Base-by-base conservation (phyloP, 2,888 invertebrate genomes). In the Epistrophe grossulariae region DNA sequence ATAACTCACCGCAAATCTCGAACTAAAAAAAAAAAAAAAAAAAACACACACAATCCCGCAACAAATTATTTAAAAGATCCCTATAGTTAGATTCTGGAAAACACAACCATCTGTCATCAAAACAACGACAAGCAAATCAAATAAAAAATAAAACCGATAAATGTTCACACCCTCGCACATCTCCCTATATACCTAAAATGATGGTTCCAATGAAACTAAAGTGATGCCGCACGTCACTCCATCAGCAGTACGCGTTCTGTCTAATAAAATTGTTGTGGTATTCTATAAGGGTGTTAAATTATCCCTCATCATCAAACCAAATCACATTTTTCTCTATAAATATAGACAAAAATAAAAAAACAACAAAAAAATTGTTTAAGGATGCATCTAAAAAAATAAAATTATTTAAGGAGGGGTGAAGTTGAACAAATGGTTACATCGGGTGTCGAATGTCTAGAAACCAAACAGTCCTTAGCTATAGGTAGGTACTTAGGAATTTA, bases 251-350 rank as follows among this genome's bases (percentile, higher is more conserved):
- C 68, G 68, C 55, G 48, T 52, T 59, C 72, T 79, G 76, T 87
- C 87, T 87, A 87, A 87, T 87, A 79, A 87, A 87, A 87, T 82
- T 78, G 68, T 78, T 85, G 85, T 82, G 82, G 85, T 71, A 59
- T 79, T 70, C 78, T 35, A 13, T 48, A 50, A 57, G 78, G 78
- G 87, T 87, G 87, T 87, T 87, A 83, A 72, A 87, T 87, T 87
- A 83, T 79, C 83, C 79, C 87, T 87, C 83, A 83, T 87, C 83
- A 83, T 87, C 87, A 79, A 72, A 60, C 59, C 66, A 87, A 68
- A 87, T 87, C 71, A 82, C 85, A 76, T 24, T 24, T 24, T 81
- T 76, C 13, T 60, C 59, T 59, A 60, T 59, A 78, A 50, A 81
- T 62, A 62, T 28, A 52, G 15, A 52, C 5, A 2, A 13, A 52